Conservation (phyloP, 2,797 vertebrate genomes). For the Myotis pilosus region DNA sequence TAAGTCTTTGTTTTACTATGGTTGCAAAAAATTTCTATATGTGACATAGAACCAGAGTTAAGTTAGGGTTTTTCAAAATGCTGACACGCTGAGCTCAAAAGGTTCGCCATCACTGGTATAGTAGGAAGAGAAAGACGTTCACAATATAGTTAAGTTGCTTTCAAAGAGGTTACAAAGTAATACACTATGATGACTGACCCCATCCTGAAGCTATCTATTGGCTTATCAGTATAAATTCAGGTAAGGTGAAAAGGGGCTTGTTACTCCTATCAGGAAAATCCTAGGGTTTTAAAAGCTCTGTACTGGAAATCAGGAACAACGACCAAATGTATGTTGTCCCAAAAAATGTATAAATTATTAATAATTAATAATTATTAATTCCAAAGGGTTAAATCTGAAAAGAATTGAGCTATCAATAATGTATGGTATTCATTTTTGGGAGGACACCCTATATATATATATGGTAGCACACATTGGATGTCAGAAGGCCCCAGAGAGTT, state of each 20-base stretch:
- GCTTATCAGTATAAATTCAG: neutral
- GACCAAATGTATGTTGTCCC: neutral
- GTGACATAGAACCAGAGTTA: too few relatives aligned
- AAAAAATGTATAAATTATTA: too few relatives aligned
- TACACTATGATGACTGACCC: neutral
- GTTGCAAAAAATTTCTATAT: too few relatives aligned
- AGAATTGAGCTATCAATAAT: too few relatives aligned
- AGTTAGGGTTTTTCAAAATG: too few relatives aligned
- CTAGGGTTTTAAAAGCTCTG: neutral
- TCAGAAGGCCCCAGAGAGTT: neutral
- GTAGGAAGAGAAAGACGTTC: neutral
- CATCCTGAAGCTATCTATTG: neutral
- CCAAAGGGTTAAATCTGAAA: too few relatives aligned
- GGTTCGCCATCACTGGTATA: neutral
- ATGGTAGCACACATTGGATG: neutral
- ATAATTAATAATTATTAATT: too few relatives aligned
- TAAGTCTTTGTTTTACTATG: too few relatives aligned
- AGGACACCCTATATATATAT: neutral
- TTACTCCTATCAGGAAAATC: neutral
- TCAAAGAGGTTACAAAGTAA: neutral
- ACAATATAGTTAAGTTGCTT: neutral
- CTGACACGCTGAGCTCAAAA: too few relatives aligned
- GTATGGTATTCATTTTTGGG: too few relatives aligned
- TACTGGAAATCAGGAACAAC: neutral
- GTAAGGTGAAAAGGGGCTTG: neutral